Conservation (phyloP, 1,140 invertebrate species). For the Drosophila orena region DNA sequence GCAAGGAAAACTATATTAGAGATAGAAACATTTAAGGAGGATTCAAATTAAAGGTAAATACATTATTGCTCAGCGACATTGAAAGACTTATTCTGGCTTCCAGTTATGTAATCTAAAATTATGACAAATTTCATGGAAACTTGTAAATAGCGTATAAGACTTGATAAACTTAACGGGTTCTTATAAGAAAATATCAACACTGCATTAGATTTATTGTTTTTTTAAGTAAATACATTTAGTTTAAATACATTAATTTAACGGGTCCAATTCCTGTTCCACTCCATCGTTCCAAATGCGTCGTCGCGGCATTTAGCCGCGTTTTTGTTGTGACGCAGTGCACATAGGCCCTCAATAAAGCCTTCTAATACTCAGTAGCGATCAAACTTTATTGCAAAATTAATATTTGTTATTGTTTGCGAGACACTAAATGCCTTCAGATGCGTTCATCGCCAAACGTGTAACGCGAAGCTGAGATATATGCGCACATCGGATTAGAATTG, state of each 20-base stretch:
- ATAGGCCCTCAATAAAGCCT: conserved; percentile 23
- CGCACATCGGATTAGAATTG: conserved; percentile 24
- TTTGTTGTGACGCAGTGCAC: conserved; percentile 16
- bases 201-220: background rate
- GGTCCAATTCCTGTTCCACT: conserved; percentile 1
- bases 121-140: too few relatives aligned
- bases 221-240: background rate
- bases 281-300: background rate
- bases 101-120: too few relatives aligned
- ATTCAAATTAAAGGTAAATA: too few relatives aligned
- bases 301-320: background rate
- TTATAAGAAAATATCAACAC: background rate
- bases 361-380: conserved; percentile 45
- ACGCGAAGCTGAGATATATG: conserved; percentile 12
- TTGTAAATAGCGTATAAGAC: background rate
- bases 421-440: conserved; percentile 21
- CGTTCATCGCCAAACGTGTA: conserved; percentile 2
- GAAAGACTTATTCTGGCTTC: too few relatives aligned
- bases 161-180: background rate
- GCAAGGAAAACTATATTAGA: too few relatives aligned
- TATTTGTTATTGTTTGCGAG: conserved; percentile 38
- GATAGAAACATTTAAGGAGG: too few relatives aligned
- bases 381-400: conserved; percentile 52
- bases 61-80: too few relatives aligned
- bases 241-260: background rate